phyloP scores from a whole-genome alignment of 1,140 invertebrate genomes.

The Calephelis virginiensis region DNA sequence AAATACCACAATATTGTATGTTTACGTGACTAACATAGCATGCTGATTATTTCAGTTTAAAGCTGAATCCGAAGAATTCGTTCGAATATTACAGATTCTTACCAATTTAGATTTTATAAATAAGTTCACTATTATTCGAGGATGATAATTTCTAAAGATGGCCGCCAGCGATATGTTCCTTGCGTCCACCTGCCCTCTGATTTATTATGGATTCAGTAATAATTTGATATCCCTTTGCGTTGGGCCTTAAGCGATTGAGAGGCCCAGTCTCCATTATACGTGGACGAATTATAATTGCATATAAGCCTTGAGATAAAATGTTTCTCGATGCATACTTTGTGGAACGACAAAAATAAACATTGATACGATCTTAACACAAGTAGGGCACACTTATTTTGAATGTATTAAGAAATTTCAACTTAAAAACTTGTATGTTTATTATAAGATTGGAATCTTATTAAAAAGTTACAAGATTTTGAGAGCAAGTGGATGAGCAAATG shows the following conservation, averaged over 20 bases:
- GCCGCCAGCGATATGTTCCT: constrained; percentile 68
- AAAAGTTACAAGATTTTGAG: too few relatives aligned
- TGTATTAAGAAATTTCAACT: too few relatives aligned
- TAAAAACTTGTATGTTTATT: too few relatives aligned
- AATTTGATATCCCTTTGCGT: constrained; percentile 77
- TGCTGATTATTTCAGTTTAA: not conserved
- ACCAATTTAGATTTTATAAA: constrained; percentile 39
- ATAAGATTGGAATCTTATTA: too few relatives aligned
- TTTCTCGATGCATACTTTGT: constrained; percentile 9
- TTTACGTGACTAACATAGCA: not conserved
- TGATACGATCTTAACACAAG: constrained; percentile 25
- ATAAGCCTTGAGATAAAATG: constrained; percentile 59
- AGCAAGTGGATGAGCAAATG: too few relatives aligned
- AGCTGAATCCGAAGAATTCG: constrained; percentile 21
- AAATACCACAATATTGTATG: too few relatives aligned
- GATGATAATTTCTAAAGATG: constrained; percentile 71
- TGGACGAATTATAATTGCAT: constrained; percentile 72
- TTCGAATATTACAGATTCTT: constrained; percentile 41
- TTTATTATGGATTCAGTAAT: constrained; percentile 78
- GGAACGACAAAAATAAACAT: constrained; percentile 24
- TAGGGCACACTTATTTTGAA: not conserved
- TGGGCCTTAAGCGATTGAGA: constrained; percentile 71
- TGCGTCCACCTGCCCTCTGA: constrained; percentile 72
- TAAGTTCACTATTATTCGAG: constrained; percentile 42
- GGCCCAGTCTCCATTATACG: constrained; percentile 68